Percentiles rank a stretch among this genome's conserved stretches.
phyloP scores from a whole-genome alignment of 2,888 invertebrate species.

The Cybosia mesomella region DNA sequence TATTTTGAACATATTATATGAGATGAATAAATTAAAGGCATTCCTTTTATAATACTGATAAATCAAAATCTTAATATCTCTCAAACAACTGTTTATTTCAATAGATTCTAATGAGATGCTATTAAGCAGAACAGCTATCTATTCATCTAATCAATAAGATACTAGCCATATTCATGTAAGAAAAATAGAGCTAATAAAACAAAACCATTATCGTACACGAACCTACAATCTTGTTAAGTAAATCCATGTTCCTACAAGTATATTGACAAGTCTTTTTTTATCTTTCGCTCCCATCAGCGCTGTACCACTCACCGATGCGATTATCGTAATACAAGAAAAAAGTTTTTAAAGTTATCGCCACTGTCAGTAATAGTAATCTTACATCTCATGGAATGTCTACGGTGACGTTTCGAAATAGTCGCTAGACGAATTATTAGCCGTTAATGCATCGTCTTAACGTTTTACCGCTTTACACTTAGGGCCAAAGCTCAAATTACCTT shows the following conservation, averaged over 20 bases:
- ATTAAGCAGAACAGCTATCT: constrained; percentile 39
- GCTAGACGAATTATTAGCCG: constrained; percentile 77
- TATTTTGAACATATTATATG: not conserved
- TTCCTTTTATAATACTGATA: not conserved
- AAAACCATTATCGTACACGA: constrained; percentile 74
- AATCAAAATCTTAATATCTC: constrained; percentile 9
- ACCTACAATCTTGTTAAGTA: constrained; percentile 80
- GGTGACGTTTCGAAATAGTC: constrained; percentile 78
- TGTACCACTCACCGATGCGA: constrained; percentile 63
- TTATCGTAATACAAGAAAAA: constrained; percentile 76
- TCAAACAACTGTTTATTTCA: constrained; percentile 31
- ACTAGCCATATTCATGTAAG: constrained; percentile 64
- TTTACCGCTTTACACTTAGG: constrained; percentile 77
- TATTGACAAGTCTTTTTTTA: constrained; percentile 80
- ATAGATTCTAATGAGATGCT: constrained; percentile 35
- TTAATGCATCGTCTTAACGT: constrained; percentile 74
- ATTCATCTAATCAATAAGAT: constrained; percentile 56
- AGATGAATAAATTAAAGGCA: not conserved
- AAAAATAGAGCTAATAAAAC: constrained; percentile 70
- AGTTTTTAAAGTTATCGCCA: constrained; percentile 74
- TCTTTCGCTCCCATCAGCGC: constrained; percentile 71
- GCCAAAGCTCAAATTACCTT: constrained; percentile 70
- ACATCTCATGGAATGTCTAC: constrained; percentile 73
- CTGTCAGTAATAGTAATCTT: constrained; percentile 76
- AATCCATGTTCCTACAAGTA: constrained; percentile 68